These are phyloP conservation scores for Chloropsis hardwickii DNA, from an alignment of 2,113 vertebrate genomes.

Conservation along the genomic window DNA sequence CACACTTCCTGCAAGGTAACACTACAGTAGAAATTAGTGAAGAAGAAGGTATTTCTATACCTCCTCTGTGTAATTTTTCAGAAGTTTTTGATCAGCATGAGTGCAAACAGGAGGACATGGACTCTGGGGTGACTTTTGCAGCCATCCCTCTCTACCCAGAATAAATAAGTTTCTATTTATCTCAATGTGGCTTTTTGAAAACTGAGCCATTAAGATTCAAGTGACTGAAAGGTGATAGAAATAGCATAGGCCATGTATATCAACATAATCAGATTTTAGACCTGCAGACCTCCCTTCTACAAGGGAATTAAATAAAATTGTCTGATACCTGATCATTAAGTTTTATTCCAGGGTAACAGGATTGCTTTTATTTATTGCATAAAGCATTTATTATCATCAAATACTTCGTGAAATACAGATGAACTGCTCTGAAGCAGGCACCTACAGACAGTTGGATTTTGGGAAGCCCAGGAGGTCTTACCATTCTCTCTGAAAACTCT, in stretches of 20 bases:
- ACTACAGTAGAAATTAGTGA: not conserved
- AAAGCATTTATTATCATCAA: not conserved
- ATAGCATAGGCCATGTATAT: not conserved
- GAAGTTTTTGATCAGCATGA: not conserved
- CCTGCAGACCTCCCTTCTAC: not conserved
- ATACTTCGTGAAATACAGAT: not conserved
- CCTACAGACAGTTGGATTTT: not conserved
- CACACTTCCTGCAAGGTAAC: not conserved
- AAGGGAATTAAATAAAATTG: not conserved
- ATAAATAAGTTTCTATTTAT: not conserved
- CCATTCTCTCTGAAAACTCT: not conserved
- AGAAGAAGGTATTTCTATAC: not conserved
- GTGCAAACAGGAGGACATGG: not conserved
- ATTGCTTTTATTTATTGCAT: not conserved
- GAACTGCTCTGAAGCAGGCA: not conserved
- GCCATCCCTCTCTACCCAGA: fast-evolving
- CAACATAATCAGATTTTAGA: not conserved
- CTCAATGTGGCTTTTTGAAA: not conserved
- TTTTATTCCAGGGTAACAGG: not conserved
- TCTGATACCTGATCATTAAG: not conserved
- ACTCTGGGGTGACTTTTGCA: not conserved
- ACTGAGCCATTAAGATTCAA: not conserved
- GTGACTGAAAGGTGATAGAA: not conserved
- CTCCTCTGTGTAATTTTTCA: not conserved
- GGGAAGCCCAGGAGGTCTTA: not conserved